Evolutionary conservation across 1,140 invertebrate species (phyloP).

Genomic region (Limonius californicus): DNA sequence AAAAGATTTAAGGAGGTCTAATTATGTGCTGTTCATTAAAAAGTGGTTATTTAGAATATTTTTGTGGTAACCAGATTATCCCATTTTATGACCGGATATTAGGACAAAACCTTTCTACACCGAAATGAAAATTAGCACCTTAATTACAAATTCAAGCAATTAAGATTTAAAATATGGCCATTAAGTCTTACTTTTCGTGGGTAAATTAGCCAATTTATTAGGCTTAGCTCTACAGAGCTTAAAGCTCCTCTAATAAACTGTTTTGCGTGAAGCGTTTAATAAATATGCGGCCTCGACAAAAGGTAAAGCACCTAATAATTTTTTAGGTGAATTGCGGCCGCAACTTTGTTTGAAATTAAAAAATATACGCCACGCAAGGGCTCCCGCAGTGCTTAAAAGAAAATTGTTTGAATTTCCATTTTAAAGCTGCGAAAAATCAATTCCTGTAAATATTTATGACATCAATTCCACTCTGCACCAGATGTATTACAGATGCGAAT

Average conservation of each 20-base stretch:
- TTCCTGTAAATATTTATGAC: constrained; percentile 3
- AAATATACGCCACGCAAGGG: too few species aligned
- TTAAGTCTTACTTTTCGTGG: background rate
- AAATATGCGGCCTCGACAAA: background rate
- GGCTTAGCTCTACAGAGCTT: background rate
- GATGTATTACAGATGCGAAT: background rate
- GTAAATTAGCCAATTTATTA: background rate
- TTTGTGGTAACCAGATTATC: background rate
- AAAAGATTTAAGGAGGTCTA: too few species aligned
- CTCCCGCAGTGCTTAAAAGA: too few species aligned
- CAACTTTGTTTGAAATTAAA: too few species aligned
- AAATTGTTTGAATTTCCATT: too few species aligned
- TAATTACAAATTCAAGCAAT: background rate
- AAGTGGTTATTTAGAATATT: background rate
- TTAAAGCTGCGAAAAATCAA: too few species aligned
- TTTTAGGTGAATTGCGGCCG: too few species aligned
- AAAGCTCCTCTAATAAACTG: background rate
- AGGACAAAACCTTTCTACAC: background rate
- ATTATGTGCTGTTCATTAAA: too few species aligned
- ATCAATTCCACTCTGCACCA: background rate
- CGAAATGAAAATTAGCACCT: constrained; percentile 1
- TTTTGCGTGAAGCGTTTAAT: background rate
- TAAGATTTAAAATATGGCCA: background rate
- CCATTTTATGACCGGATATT: background rate
- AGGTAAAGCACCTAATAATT: background rate